Evolutionary conservation across 2,797 vertebrate genomes (phyloP).

Genomic region (Nasua narica): DNA sequence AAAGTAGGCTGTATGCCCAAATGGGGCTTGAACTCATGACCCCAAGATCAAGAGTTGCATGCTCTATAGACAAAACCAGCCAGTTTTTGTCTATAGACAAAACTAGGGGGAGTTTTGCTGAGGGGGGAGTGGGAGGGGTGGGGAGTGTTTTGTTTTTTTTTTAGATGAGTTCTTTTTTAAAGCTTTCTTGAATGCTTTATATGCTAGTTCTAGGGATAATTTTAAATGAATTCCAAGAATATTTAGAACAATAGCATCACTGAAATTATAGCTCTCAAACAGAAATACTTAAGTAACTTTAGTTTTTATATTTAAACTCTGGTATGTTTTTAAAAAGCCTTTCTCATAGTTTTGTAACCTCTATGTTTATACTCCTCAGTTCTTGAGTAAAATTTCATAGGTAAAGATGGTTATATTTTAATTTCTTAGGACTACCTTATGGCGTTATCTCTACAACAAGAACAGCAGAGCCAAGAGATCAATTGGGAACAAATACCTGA

Average conservation of each 20-base stretch:
- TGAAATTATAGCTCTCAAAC: not conserved
- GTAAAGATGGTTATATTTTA: constrained; percentile 49
- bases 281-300: constrained; percentile 26
- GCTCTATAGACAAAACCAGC: not conserved
- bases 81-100: not conserved
- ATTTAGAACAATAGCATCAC: not conserved
- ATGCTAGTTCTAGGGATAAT: constrained; percentile 32
- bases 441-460: constrained; percentile 98
- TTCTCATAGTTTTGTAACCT: not conserved
- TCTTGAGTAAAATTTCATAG: not conserved
- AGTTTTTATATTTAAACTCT: constrained; percentile 2
- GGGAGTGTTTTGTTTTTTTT: not conserved
- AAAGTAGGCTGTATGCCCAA: not conserved
- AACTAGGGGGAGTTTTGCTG: not conserved
- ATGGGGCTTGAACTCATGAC: not conserved
- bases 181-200: constrained; percentile 21
- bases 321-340: not conserved
- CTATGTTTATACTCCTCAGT: not conserved
- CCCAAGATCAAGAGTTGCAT: not conserved
- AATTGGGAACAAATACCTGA: constrained; percentile 97
- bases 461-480: constrained; percentile 95
- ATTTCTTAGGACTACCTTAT: constrained; percentile 95
- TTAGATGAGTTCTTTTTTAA: not conserved
- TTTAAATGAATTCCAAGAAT: constrained; percentile 24
- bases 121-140: no score